A percentile compares a stretch with the other conserved stretches of the same genome.
phyloP scores from a whole-genome alignment of 2,888 invertebrate species.

The Lypha dubia region DNA sequence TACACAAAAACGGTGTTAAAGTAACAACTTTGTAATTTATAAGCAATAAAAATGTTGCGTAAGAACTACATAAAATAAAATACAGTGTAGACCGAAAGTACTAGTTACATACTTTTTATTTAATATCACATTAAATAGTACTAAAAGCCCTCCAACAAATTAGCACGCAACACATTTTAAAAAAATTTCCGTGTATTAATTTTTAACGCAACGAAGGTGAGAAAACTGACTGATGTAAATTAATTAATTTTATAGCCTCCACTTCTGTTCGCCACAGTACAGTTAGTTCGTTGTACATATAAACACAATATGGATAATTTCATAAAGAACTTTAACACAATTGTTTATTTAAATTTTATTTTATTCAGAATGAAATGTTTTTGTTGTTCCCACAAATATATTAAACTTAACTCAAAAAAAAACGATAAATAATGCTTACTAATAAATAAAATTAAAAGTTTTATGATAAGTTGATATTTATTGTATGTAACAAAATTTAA shows the following conservation, averaged over 20 bases:
- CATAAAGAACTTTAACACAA: background rate
- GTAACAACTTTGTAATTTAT: conserved; percentile 43
- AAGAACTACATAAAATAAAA: conserved; percentile 28
- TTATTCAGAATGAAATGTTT: conserved; percentile 36
- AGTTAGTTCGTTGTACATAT: background rate
- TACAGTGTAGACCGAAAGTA: background rate
- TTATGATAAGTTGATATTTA: conserved; percentile 45
- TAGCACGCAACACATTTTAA: too few species aligned
- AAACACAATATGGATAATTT: background rate
- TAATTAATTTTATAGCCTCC: background rate
- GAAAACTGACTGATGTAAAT: too few species aligned
- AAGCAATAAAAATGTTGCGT: conserved; percentile 41
- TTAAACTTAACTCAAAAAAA: conserved; percentile 21
- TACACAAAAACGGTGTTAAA: conserved; percentile 7
- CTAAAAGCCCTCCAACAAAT: background rate
- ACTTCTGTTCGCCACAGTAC: background rate
- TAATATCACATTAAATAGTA: background rate
- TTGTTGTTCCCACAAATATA: conserved; percentile 22
- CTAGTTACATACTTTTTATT: background rate
- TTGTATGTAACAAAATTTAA: conserved; percentile 1
- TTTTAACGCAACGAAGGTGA: too few species aligned
- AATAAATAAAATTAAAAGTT: conserved; percentile 8
- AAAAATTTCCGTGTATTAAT: too few species aligned
- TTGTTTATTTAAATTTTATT: conserved; percentile 22
- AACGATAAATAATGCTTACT: background rate